Evolutionary conservation across 2,113 vertebrate species (phyloP), one percentile per base, ranked within the genome.

Genomic region (Phalacrocorax brasilianus): DNA sequence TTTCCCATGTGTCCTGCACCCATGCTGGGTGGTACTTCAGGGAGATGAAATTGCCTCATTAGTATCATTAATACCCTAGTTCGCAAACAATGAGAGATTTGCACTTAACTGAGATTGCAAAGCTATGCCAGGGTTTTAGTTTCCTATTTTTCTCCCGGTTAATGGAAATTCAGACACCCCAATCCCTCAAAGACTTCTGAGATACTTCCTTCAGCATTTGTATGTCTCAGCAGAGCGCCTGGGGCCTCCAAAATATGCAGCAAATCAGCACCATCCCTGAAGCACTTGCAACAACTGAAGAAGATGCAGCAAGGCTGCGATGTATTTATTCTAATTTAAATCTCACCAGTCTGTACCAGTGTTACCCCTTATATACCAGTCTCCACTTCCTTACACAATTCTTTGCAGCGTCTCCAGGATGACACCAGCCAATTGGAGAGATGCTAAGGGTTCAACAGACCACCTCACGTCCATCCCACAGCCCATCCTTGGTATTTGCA

Each of bases 291-390:
- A 14, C 19, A 14, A 9, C 19, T 45, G 56, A 78, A 72, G 17
- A n/a, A 90, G 38, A 45, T 35, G 23, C 27, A 53, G 15, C 2
- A 12, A 63, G 47, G 19, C 42, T 10, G 2, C 42, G 47, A 38
- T 11, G 4, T 68, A 76, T 96, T 85, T 92, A 72, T 88, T 83
- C 78, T 76, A 50, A 93, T 95, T 90, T 62, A 59, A 79, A 65
- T 59, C 9, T 79, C 5, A 1, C 4, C 78, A 78, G 61, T 55
- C 30, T 63, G 2, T 8, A 50, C 32, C 66, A 47, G 11, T 55
- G 88, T 79, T 40, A 45, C 20, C 30, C 30, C 21, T 80, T 23
- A 40, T 6, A 55, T 83, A 9, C 22, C 32, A 4, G 6, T 33
- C 49, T 76, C 38, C 16, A 56, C 7, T 19, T 67, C 53, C 30